phyloP scores from a whole-genome alignment of 2,888 invertebrate genomes.

The Campoplex nolae region DNA sequence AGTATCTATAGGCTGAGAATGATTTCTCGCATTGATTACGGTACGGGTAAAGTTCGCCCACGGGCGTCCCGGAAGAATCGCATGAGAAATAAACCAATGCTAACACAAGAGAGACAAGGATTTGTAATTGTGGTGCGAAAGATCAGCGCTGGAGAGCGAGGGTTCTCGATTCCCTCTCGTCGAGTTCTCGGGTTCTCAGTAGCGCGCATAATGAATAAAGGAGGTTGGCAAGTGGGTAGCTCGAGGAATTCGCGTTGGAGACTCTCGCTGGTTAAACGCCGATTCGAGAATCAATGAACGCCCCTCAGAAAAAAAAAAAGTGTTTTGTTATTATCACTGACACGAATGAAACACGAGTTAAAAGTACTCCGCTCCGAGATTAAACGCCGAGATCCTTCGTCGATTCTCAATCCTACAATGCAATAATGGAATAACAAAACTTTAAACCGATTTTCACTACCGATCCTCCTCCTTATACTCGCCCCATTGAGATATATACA shows the following conservation, averaged over 20 bases:
- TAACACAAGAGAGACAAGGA: conserved; percentile 8
- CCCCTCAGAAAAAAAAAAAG: neutral
- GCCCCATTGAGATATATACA: neutral
- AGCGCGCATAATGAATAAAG: conserved; percentile 66
- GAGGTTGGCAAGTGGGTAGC: conserved; percentile 73
- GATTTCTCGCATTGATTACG: conserved; percentile 27
- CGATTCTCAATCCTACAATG: conserved; percentile 8
- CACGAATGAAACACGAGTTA: conserved; percentile 18
- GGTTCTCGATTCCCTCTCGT: neutral
- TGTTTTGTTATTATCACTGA: neutral
- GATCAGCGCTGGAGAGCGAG: conserved; percentile 11
- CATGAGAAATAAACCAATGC: conserved; percentile 49
- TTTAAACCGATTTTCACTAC: conserved; percentile 41
- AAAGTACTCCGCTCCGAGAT: conserved; percentile 8
- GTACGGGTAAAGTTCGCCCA: conserved; percentile 49
- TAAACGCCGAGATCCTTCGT: conserved; percentile 23
- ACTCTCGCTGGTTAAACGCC: conserved; percentile 38
- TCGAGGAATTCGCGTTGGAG: conserved; percentile 71
- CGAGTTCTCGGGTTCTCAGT: conserved; percentile 25
- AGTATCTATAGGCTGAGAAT: conserved; percentile 34
- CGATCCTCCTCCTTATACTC: neutral
- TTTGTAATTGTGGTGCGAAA: conserved; percentile 45
- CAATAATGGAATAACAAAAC: conserved; percentile 56
- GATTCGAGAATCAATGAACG: conserved; percentile 49
- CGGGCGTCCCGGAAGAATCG: conserved; percentile 59